A percentile compares a stretch with the other conserved stretches of the same genome.
Evolutionary conservation across 53 echinoderm and acorn worm genomes (phyloP).

Genomic region (Paracentrotus lividus): DNA sequence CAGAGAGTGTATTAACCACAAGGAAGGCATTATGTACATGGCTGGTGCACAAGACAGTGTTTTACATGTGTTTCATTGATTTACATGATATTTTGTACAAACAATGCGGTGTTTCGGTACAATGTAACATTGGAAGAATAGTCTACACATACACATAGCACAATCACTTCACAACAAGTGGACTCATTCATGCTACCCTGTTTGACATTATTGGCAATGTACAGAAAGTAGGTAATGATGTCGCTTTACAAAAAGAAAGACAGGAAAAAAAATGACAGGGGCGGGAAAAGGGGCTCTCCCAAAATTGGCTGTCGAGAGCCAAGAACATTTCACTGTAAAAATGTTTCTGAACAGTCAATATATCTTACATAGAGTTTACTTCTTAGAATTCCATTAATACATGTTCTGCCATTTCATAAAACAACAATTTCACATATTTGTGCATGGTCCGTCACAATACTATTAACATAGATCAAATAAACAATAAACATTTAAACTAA

Average conservation of each 20-base stretch:
- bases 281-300: background rate
- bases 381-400: background rate
- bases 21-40: background rate
- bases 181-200: background rate
- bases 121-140: background rate
- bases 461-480: background rate
- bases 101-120: background rate
- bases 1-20: background rate
- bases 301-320: background rate
- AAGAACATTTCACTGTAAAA: background rate
- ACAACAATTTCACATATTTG: background rate
- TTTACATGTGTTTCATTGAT: background rate
- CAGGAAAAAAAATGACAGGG: background rate
- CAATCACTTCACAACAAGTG: background rate
- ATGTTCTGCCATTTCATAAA: background rate
- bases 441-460: background rate
- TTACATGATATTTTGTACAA: background rate
- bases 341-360: background rate
- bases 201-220: constrained; percentile 11
- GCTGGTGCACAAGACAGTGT: background rate
- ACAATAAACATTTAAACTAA: background rate
- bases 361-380: background rate
- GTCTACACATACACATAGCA: background rate
- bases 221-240: background rate
- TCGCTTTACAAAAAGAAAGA: background rate